Evolutionary conservation across 2,888 invertebrate species (phyloP), one percentile per base, ranked within the genome.

Genomic region (Sinhomidia bicolor): DNA sequence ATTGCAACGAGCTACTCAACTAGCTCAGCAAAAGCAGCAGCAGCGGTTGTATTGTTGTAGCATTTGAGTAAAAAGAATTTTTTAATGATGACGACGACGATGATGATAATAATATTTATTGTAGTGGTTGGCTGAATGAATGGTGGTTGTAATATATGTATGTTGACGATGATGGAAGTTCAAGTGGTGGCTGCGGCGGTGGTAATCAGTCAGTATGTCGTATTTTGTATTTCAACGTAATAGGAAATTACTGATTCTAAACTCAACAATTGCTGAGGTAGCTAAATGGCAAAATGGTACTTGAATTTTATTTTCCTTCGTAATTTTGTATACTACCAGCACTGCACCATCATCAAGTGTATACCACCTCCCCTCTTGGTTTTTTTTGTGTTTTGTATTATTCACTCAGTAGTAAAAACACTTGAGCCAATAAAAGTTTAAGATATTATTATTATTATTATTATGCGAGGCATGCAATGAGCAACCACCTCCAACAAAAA

Each of bases 401-500:
- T n/a, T n/a, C 10, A 41, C 29, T n/a, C n/a, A 65, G 7, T 65
- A n/a, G n/a, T 32, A 17, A 36, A 68, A 68, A 68, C 68, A 68
- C 68, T 68, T 68, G 68, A 68, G 68, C 68, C 41, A 68, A 68
- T 68, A 68, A 68, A 68, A 62, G 62, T 62, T 32, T 1, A 26
- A 23, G 5, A 7, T 36, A 20, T 62, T 12, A 29, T 10, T 41
- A 10, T 41, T 5, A 41, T 5, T 41, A 10, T 41, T 5, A 7
- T 6, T 51, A 3, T 10, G 17, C 17, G 54, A 54, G n/a, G 17
- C 54, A n/a, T 2, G 54, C 20, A 54, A 14, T 5, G 2, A 54
- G 17, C 10, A 54, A 7, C 54, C 14, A 5, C 17, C 14, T 17
- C 54, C 54, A n/a, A 54, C 54, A n/a, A 17, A 54, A 54, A 54